Conservation (phyloP, 2,888 invertebrate genomes). For the Lithophane leautieri region DNA sequence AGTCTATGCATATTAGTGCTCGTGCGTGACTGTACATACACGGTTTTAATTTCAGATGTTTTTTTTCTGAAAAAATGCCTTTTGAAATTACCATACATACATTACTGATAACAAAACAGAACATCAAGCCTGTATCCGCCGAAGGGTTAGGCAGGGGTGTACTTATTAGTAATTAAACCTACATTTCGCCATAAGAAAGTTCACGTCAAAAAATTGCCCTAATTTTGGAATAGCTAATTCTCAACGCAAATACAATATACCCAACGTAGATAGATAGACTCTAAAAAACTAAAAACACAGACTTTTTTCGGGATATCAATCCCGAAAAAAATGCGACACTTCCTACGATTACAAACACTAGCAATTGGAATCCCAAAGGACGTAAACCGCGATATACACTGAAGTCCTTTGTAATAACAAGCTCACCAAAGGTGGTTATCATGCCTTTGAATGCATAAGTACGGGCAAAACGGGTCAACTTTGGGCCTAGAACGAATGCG, state of each 20-base stretch:
- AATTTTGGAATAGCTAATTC: background rate
- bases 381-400: constrained; percentile 20
- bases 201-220: too few relatives aligned
- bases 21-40: too few relatives aligned
- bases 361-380: constrained; percentile 23
- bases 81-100: background rate
- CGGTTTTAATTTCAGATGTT: background rate
- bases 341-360: background rate
- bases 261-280: background rate
- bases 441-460: constrained; percentile 33
- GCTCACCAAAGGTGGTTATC: constrained; percentile 23
- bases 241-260: background rate
- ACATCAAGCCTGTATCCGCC: background rate
- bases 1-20: too few relatives aligned
- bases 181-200: background rate
- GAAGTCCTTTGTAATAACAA: constrained; percentile 38
- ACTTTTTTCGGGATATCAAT: too few relatives aligned
- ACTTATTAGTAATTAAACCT: too few relatives aligned
- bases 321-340: background rate
- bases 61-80: background rate
- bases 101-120: background rate
- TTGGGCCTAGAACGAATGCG: background rate
- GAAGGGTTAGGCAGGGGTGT: background rate
- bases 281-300: background rate
- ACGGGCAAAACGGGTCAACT: background rate